Base-by-base conservation (phyloP, 2,888 invertebrate species). In the Cabera pusaria region DNA sequence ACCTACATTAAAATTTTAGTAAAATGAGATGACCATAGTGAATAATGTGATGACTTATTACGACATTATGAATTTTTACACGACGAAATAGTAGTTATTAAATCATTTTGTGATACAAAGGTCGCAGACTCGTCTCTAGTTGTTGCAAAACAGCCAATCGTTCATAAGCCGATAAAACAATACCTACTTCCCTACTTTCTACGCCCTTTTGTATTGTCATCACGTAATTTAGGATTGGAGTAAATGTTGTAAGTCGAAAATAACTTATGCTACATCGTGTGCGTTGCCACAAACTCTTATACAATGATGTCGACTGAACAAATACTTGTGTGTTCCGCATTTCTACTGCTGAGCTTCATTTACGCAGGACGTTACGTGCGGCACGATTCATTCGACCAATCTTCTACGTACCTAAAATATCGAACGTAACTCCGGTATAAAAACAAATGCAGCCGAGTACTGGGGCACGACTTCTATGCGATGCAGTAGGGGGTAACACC, bases 311-410 rank as follows among this genome's bases (percentile, higher is more conserved):
- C 76, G 75, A 81, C 85, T 78, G 79, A 83, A 85, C 85, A 83
- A 86, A 86, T 81, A 82, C 79, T 76, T 78, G 66, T 85, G 80
- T 85, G 86, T 88, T 87, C 87, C 87, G 87, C 87, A 84, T 88
- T 87, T 87, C 87, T 87, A 87, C 77, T 63, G 69, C 77, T 63
- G 69, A 80, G 79, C 79, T 76, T 81, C 84, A 80, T 84, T 82
- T 81, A 78, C 81, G 75, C 76, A 74, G 75, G 71, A 70, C 65
- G 72, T 82, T 76, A 77, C 82, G 77, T 78, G 64, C 62, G 42
- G 47, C 60, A 56, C 63, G 63, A 64, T 59, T 63, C 66, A 65
- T 49, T 66, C 64, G 54, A 65, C 55, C 64, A 48, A 58, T 63
- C 58, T 56, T 51, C 49, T 55, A 59, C 54, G 57, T 56, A 59